Evolutionary conservation across 2,888 invertebrate genomes (phyloP).

Genomic region (Drosophila subquinaria): DNA sequence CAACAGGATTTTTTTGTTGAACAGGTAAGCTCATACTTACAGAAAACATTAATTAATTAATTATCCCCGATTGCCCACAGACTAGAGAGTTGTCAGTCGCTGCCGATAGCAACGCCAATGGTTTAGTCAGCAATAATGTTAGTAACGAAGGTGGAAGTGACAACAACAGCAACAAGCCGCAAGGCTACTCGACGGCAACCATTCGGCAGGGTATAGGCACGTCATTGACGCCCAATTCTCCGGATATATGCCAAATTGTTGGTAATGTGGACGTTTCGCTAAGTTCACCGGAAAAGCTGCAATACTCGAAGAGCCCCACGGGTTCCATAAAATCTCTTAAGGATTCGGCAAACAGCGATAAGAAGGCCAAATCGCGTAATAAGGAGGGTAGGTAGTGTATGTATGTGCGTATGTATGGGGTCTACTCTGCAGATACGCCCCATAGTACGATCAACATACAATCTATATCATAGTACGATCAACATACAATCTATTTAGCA

Average conservation of each 20-base stretch:
- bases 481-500: not conserved
- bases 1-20: slow-evolving; percentile 96
- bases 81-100: slow-evolving; percentile 44
- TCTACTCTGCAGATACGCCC: slow-evolving; percentile 17
- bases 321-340: slow-evolving; percentile 87
- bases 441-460: not conserved
- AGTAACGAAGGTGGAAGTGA: slow-evolving; percentile 34
- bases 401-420: not conserved
- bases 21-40: slow-evolving; percentile 82
- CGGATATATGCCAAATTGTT: slow-evolving; percentile 83
- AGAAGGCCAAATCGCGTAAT: slow-evolving; percentile 84
- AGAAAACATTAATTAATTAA: not conserved
- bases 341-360: slow-evolving; percentile 84
- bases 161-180: slow-evolving; percentile 72
- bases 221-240: slow-evolving; percentile 82
- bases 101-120: slow-evolving; percentile 69
- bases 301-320: slow-evolving; percentile 87
- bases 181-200: slow-evolving; percentile 83
- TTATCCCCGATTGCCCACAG: slow-evolving; percentile 26
- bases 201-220: slow-evolving; percentile 85
- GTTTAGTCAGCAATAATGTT: slow-evolving; percentile 36
- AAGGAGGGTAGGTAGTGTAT: slow-evolving; percentile 84
- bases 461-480: too few species aligned
- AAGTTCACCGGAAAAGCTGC: slow-evolving; percentile 83
- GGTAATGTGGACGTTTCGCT: slow-evolving; percentile 77